Evolutionary conservation across 2,113 vertebrate genomes (phyloP).

Genomic region (Microcebus griseorufus): DNA sequence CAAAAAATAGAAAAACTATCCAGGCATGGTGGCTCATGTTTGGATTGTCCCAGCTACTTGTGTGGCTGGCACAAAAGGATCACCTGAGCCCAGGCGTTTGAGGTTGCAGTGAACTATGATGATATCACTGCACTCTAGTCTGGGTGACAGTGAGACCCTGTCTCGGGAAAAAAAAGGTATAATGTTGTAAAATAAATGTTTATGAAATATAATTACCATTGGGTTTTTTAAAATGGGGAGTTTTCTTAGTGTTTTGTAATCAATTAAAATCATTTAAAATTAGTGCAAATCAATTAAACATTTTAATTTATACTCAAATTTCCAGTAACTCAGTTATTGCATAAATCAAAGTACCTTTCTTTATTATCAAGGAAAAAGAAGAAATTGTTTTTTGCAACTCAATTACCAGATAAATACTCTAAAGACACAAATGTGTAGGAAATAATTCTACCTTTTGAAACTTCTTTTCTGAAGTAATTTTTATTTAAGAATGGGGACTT

Average conservation of each 20-base stretch:
- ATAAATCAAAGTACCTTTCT: background rate
- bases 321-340: background rate
- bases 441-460: conserved; percentile 4
- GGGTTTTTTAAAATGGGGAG: background rate
- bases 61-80: too few species aligned
- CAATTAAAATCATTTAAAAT: too few species aligned
- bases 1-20: too few species aligned
- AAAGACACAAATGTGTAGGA: background rate
- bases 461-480: conserved; percentile 28
- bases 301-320: background rate
- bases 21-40: too few species aligned
- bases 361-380: conserved; percentile 14
- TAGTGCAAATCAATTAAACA: conserved; percentile 20
- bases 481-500: background rate
- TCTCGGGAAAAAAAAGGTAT: too few species aligned
- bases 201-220: background rate
- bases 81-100: too few species aligned
- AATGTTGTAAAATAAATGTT: conserved; percentile 36
- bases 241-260: conserved; percentile 34
- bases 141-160: too few species aligned
- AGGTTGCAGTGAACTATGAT: too few species aligned
- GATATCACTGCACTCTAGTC: too few species aligned
- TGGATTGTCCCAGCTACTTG: too few species aligned
- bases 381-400: background rate
- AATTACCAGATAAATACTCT: background rate